Conservation (phyloP, 2,113 vertebrate species). For the Leptosomus discolor region DNA sequence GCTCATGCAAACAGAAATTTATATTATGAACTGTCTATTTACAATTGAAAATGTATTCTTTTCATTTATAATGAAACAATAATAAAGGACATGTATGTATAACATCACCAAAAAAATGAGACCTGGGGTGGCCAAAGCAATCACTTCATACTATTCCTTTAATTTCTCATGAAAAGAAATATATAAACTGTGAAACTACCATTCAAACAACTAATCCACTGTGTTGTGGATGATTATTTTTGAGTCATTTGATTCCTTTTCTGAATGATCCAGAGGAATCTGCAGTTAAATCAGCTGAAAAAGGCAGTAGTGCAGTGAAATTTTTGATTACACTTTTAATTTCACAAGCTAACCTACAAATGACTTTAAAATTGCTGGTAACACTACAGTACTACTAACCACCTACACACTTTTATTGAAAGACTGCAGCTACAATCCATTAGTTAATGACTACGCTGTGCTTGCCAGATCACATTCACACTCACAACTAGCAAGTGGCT, state of each 20-base stretch:
- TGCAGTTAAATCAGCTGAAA: constrained; percentile 33
- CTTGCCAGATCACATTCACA: constrained; percentile 13
- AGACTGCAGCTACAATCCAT: constrained; percentile 5
- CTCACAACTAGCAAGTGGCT: background rate
- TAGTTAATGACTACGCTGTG: constrained; percentile 31
- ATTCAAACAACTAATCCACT: background rate
- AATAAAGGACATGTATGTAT: background rate
- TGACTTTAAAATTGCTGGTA: constrained; percentile 45
- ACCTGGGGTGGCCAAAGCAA: background rate
- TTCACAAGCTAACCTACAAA: constrained; percentile 47
- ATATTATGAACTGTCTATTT: background rate
- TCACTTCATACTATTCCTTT: background rate
- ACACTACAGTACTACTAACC: background rate
- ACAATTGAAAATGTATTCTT: background rate
- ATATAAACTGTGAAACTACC: background rate
- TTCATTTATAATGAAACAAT: background rate
- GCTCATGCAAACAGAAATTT: background rate
- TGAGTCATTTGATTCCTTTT: background rate
- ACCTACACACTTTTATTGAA: constrained; percentile 32
- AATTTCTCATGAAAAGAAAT: background rate
- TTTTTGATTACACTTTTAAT: constrained; percentile 4
- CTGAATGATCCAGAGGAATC: background rate
- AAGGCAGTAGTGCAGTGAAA: background rate
- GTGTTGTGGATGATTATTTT: background rate
- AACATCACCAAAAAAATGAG: background rate